Conservation (phyloP, 2,797 vertebrate genomes). For the Thamnophis elegans region DNA sequence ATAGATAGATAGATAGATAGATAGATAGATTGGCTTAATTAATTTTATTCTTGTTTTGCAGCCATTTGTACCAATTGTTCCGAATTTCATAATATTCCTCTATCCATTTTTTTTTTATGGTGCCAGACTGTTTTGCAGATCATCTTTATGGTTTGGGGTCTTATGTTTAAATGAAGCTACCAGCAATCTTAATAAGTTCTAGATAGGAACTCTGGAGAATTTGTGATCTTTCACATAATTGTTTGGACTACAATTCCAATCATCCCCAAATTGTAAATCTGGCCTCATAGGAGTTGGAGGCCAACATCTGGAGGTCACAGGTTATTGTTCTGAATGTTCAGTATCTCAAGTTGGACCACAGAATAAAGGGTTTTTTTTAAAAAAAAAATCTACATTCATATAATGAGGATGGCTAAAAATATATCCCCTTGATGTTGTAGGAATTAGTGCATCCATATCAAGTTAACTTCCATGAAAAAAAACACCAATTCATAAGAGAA, state of each 20-base stretch:
- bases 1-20: too few species aligned
- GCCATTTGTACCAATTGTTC: too few species aligned
- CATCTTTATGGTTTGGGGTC: too few species aligned
- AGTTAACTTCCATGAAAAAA: neutral
- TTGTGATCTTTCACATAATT: neutral
- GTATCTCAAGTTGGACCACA: neutral
- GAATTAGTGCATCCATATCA: neutral
- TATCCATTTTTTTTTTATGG: neutral
- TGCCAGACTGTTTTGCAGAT: neutral
- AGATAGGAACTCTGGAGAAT: neutral
- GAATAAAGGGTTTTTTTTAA: neutral
- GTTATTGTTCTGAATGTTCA: neutral
- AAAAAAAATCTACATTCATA: neutral
- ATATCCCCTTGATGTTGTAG: neutral
- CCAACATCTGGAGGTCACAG: neutral
- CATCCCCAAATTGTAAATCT: neutral
- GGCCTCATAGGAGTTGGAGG: neutral
- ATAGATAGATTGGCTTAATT: too few species aligned
- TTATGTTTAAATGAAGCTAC: neutral
- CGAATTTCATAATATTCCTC: too few species aligned
- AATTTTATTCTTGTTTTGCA: too few species aligned
- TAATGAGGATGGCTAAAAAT: neutral
- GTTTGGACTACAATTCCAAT: neutral
- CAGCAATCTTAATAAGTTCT: neutral
- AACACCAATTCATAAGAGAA: neutral